These are phyloP conservation scores for Orgyia antiqua DNA, from an alignment of 2,888 invertebrate species.

Conservation along the genomic window DNA sequence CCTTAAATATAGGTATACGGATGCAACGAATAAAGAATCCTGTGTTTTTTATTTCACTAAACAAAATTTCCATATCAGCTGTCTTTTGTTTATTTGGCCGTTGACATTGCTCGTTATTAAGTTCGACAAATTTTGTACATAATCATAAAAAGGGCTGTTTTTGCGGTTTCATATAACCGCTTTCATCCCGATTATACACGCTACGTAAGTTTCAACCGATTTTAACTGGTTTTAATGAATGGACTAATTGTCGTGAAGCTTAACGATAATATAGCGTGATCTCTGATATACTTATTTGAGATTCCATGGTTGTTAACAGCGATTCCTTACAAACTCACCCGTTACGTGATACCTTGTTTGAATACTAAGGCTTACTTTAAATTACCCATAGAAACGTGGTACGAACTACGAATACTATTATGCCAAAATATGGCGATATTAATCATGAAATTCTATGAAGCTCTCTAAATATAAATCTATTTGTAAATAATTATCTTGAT, in stretches of 20 bases:
- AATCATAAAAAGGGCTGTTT: conserved; percentile 29
- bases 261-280: conserved; percentile 45
- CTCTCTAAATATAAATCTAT: too few relatives aligned
- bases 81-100: too few relatives aligned
- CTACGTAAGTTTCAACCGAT: conserved; percentile 36
- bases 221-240: conserved; percentile 38
- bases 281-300: conserved; percentile 34
- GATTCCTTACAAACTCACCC: conserved; percentile 19
- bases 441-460: too few relatives aligned
- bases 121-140: too few relatives aligned
- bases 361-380: conserved; percentile 28
- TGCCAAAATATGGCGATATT: too few relatives aligned
- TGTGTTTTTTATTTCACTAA: too few relatives aligned
- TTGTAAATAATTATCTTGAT: too few relatives aligned
- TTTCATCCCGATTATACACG: conserved; percentile 42
- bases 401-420: too few relatives aligned
- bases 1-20: too few relatives aligned
- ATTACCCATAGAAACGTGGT: conserved; percentile 11
- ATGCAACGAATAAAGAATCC: too few relatives aligned
- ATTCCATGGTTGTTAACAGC: conserved; percentile 11
- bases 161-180: conserved; percentile 40
- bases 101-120: too few relatives aligned
- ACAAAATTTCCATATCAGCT: too few relatives aligned
- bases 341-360: conserved; percentile 19
- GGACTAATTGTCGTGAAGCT: conserved; percentile 48